phyloP scores from a whole-genome alignment of 1,140 invertebrate species.

The Lasioglossum baleicum region DNA sequence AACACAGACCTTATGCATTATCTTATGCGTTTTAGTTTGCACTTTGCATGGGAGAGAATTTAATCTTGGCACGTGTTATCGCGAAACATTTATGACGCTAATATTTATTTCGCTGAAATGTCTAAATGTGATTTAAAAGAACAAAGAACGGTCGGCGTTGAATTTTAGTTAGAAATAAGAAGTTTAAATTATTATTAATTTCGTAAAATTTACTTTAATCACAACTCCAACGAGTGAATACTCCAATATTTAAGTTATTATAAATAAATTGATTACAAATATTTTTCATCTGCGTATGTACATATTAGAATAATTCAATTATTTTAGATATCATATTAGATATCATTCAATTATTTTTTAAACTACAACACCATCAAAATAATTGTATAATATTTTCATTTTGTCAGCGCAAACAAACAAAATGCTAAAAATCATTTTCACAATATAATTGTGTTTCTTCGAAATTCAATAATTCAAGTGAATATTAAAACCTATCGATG shows the following conservation, averaged over 20 bases:
- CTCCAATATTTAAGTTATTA: background rate
- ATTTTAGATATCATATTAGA: too few species aligned
- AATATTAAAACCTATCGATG: too few species aligned
- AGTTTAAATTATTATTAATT: background rate
- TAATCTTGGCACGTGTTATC: conserved; percentile 38
- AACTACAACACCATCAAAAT: too few species aligned
- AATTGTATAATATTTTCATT: too few species aligned
- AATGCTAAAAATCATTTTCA: too few species aligned
- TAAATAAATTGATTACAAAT: background rate
- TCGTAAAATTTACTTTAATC: background rate
- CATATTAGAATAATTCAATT: too few species aligned
- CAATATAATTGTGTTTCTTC: too few species aligned
- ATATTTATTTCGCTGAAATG: background rate
- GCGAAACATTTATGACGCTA: conserved; percentile 44
- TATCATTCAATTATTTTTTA: too few species aligned
- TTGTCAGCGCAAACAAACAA: too few species aligned
- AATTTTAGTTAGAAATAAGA: background rate
- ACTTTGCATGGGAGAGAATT: conserved; percentile 2
- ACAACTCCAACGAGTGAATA: background rate
- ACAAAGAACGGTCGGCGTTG: background rate
- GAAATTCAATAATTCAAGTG: too few species aligned
- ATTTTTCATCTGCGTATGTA: too few species aligned
- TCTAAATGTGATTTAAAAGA: background rate
- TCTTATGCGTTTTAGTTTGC: conserved; percentile 32
- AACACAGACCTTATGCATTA: conserved; percentile 34